phyloP scores from a whole-genome alignment of 2,113 vertebrate species.

The Piprites chloris region DNA sequence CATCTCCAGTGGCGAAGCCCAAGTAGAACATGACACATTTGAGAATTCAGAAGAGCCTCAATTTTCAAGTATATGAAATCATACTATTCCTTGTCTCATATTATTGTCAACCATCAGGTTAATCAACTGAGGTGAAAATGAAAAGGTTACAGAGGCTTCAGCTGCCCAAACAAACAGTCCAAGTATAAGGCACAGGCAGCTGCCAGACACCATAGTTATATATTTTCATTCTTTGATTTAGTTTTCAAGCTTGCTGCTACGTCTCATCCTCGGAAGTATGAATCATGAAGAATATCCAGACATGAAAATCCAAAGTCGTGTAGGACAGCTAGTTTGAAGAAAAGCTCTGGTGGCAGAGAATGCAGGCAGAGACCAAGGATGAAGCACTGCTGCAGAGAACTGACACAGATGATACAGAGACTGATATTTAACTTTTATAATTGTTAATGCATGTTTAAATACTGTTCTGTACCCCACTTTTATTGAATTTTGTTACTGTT shows the following conservation, averaged over 20 bases:
- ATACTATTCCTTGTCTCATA: background rate
- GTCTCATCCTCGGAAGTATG: background rate
- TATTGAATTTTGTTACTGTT: too few relatives aligned
- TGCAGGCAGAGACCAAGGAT: too few relatives aligned
- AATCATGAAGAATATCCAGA: constrained; percentile 18
- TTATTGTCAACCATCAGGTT: background rate
- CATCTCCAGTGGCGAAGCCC: background rate
- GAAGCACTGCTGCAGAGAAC: too few relatives aligned
- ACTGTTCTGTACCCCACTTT: too few relatives aligned
- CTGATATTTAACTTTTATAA: too few relatives aligned
- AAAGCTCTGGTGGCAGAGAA: too few relatives aligned
- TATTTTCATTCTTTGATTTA: background rate
- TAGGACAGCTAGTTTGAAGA: too few relatives aligned
- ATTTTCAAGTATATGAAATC: background rate
- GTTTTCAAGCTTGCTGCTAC: background rate
- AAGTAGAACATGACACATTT: background rate
- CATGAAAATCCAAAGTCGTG: background rate
- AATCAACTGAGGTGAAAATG: background rate
- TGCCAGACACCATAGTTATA: background rate
- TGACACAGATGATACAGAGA: too few relatives aligned
- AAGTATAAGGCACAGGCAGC: background rate
- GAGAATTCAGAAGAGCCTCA: background rate
- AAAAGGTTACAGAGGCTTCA: background rate
- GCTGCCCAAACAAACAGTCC: background rate
- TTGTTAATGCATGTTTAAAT: too few relatives aligned